Percentiles rank a stretch among this genome's conserved stretches.
Evolutionary conservation across 2,113 vertebrate genomes (phyloP).

Genomic region (Pseudorectes ferrugineus): DNA sequence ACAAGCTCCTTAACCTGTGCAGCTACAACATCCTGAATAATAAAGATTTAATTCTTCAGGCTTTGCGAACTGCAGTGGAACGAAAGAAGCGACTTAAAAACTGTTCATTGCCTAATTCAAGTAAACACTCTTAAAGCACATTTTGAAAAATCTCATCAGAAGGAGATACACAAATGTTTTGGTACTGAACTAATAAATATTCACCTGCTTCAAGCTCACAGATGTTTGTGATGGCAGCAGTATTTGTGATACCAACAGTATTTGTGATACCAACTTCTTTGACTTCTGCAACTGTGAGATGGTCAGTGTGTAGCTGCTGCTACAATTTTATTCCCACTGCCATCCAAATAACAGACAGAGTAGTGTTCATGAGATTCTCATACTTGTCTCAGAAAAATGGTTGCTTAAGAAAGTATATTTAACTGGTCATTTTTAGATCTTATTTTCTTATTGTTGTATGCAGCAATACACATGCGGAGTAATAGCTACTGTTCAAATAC

Average conservation of each 20-base stretch:
- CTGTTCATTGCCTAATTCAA: not conserved
- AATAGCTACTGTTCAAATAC: not conserved
- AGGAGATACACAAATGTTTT: not conserved
- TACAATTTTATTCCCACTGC: not conserved
- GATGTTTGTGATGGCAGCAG: not conserved
- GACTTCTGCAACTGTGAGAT: not conserved
- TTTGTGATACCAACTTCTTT: not conserved
- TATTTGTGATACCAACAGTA: not conserved
- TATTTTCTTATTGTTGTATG: not conserved
- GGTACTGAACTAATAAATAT: not conserved
- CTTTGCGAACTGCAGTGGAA: slow-evolving; percentile 61
- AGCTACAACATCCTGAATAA: slow-evolving; percentile 80
- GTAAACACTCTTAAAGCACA: not conserved
- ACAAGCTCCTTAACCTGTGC: slow-evolving; percentile 72
- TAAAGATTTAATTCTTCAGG: slow-evolving; percentile 59
- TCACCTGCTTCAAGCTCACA: not conserved
- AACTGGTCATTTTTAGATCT: not conserved
- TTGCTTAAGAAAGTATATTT: not conserved
- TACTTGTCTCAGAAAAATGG: not conserved
- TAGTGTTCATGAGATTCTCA: not conserved
- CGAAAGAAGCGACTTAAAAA: not conserved
- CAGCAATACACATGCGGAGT: not conserved
- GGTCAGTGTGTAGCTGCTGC: not conserved
- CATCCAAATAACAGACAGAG: not conserved
- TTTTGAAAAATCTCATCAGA: not conserved